Percentiles rank a stretch among this genome's conserved stretches.
phyloP scores from a whole-genome alignment of 35 echinoderm and acorn worm genomes.

The Stichopus chloronotus region DNA sequence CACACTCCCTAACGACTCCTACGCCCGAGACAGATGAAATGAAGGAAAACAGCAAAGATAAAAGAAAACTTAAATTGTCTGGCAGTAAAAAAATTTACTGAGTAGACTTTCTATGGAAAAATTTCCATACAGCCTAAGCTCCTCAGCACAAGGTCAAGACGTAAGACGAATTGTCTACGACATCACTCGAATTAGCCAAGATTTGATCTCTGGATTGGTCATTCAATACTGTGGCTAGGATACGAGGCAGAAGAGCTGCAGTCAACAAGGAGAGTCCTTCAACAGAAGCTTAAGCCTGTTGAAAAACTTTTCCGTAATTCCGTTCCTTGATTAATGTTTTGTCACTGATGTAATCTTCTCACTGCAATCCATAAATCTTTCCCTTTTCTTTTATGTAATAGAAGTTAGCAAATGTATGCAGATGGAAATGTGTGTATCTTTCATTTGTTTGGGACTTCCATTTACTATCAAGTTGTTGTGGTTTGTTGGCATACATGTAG shows the following conservation, averaged over 20 bases:
- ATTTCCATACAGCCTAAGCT: neutral
- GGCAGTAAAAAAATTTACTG: neutral
- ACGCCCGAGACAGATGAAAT: neutral
- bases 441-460: no score
- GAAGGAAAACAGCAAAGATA: neutral
- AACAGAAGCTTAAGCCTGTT: neutral
- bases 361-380: neutral
- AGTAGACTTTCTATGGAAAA: neutral
- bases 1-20: neutral
- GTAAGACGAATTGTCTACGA: neutral
- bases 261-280: neutral
- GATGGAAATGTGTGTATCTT: no score
- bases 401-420: no score
- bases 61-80: neutral
- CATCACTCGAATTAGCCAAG: neutral
- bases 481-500: no score
- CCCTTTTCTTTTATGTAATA: no score
- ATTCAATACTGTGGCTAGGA: neutral
- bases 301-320: neutral
- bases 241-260: neutral
- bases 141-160: neutral
- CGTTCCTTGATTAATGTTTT: neutral
- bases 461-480: no score
- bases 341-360: neutral
- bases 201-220: conserved; percentile 3